These are phyloP conservation scores for Caenorhabditis inopinata DNA, from an alignment of 1,140 invertebrate genomes.

Conservation along the genomic window DNA sequence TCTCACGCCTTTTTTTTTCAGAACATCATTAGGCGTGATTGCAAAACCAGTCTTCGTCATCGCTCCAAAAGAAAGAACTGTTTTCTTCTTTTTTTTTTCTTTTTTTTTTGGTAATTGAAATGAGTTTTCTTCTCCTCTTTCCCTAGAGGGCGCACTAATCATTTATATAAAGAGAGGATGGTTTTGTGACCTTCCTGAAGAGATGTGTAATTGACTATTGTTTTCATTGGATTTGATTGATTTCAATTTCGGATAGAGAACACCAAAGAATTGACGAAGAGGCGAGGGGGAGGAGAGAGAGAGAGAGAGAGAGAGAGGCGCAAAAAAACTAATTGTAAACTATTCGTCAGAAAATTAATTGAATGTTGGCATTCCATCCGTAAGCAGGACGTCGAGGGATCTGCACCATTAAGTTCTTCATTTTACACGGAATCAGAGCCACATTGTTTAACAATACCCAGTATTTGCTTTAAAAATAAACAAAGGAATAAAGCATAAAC, in stretches of 20 bases:
- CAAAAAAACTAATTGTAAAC: not conserved
- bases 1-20: too few relatives aligned
- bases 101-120: too few relatives aligned
- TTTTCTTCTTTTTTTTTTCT: too few relatives aligned
- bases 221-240: conserved; percentile 26
- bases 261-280: too few relatives aligned
- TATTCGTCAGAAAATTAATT: not conserved
- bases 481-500: too few relatives aligned
- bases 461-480: too few relatives aligned
- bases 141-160: not conserved
- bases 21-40: not conserved
- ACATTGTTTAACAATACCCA: too few relatives aligned
- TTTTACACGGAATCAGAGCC: too few relatives aligned
- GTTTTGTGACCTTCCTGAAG: conserved; percentile 17
- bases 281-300: not conserved
- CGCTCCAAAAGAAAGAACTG: not conserved
- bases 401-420: too few relatives aligned
- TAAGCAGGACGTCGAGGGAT: too few relatives aligned
- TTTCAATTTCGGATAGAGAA: not conserved
- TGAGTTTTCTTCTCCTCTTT: not conserved
- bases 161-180: not conserved
- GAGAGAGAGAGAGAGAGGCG: not conserved
- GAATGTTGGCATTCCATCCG: not conserved
- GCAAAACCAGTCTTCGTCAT: not conserved
- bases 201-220: conserved; percentile 26